A percentile compares a stretch with the other conserved stretches of the same genome.
Evolutionary conservation across 2,888 invertebrate species (phyloP).

Genomic region (Protula sp.): DNA sequence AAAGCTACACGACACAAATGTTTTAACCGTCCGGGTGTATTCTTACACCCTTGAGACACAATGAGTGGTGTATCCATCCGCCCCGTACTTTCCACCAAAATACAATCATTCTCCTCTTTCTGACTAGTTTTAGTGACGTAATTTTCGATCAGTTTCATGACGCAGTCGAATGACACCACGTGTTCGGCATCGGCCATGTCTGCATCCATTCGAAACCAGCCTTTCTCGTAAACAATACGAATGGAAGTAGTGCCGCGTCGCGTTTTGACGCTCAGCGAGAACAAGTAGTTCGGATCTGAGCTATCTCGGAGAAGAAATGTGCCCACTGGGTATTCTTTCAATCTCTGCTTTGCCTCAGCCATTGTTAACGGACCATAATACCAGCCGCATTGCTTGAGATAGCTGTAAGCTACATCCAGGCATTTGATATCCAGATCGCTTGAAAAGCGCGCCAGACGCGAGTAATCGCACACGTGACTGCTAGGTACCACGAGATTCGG

Average conservation of each 20-base stretch:
- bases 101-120: slow-evolving; percentile 43
- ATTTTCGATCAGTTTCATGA: slow-evolving; percentile 70
- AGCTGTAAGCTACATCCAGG: too few species aligned
- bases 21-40: slow-evolving; percentile 63
- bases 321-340: slow-evolving; percentile 66
- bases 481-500: too few species aligned
- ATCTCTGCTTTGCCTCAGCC: slow-evolving; percentile 62
- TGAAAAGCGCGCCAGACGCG: too few species aligned
- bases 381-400: too few species aligned
- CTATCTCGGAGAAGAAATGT: slow-evolving; percentile 77
- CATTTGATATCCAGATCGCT: too few species aligned
- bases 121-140: slow-evolving; percentile 63
- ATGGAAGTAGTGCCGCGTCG: slow-evolving; percentile 77
- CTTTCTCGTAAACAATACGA: slow-evolving; percentile 69
- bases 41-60: slow-evolving; percentile 63
- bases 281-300: slow-evolving; percentile 71
- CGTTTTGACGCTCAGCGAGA: slow-evolving; percentile 77
- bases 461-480: too few species aligned
- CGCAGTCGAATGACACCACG: slow-evolving; percentile 68
- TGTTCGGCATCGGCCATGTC: slow-evolving; percentile 56
- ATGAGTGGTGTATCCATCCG: slow-evolving; percentile 70
- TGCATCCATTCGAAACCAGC: too few species aligned
- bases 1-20: slow-evolving; percentile 69
- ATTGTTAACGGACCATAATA: slow-evolving; percentile 72
- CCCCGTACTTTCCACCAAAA: slow-evolving; percentile 75